Evolutionary conservation across 1,140 invertebrate species (phyloP).

Genomic region (Drosophila albomicans): DNA sequence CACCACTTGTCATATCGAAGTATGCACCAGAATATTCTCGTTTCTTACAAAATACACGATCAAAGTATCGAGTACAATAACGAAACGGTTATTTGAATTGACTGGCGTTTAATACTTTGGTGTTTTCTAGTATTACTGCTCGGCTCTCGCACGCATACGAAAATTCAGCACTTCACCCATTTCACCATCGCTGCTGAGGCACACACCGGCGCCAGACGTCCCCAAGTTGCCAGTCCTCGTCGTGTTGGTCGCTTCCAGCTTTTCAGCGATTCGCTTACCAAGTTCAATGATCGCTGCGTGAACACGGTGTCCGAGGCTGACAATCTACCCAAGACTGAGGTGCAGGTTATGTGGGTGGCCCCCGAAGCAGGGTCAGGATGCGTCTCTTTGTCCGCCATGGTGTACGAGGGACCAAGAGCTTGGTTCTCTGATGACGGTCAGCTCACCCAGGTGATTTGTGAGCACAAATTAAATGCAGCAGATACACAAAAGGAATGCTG

Average conservation of each 20-base stretch:
- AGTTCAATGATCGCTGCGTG: constrained; percentile 94
- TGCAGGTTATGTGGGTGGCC: constrained; percentile 96
- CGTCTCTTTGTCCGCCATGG: constrained; percentile 92
- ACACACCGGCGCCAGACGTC: constrained; percentile 86
- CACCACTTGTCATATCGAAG: too few relatives aligned
- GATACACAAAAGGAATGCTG: constrained; percentile 90
- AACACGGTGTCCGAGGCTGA: constrained; percentile 94
- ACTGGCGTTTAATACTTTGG: not conserved
- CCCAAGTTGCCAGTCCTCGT: constrained; percentile 83
- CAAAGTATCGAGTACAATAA: too few relatives aligned
- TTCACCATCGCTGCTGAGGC: constrained; percentile 92
- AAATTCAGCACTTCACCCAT: constrained; percentile 92
- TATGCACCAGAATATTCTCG: too few relatives aligned
- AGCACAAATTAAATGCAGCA: constrained; percentile 85
- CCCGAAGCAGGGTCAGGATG: constrained; percentile 93
- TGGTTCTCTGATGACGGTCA: constrained; percentile 97
- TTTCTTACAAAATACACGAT: too few relatives aligned
- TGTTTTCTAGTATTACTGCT: constrained; percentile 89
- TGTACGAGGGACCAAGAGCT: constrained; percentile 91
- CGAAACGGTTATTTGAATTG: constrained; percentile 31
- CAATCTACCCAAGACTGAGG: constrained; percentile 92
- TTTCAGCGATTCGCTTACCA: constrained; percentile 91
- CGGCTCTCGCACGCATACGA: constrained; percentile 90
- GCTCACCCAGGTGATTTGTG: constrained; percentile 93
- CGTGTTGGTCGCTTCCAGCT: constrained; percentile 92